phyloP scores from a whole-genome alignment of 2,888 invertebrate genomes.

The Euclidia mi region DNA sequence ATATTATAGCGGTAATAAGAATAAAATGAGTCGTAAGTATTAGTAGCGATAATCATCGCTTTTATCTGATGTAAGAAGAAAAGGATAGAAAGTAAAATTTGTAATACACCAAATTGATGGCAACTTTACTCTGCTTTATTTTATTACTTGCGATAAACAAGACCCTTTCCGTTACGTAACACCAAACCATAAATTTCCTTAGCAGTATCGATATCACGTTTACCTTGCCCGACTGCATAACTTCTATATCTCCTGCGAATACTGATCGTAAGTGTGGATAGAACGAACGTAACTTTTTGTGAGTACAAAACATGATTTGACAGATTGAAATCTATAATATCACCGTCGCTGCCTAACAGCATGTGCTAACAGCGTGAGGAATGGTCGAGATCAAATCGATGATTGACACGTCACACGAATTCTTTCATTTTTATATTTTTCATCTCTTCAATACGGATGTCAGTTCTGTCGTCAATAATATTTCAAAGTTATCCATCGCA shows the following conservation, averaged over 20 bases:
- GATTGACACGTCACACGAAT: constrained; percentile 45
- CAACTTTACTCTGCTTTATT: background rate
- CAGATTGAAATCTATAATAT: constrained; percentile 63
- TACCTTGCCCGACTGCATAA: constrained; percentile 32
- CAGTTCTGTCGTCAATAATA: background rate
- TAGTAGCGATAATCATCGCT: too few relatives aligned
- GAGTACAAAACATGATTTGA: constrained; percentile 57
- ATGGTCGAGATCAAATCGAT: constrained; percentile 51
- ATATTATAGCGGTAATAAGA: too few relatives aligned
- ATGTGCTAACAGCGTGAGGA: constrained; percentile 33
- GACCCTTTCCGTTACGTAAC: constrained; percentile 16
- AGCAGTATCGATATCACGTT: constrained; percentile 21
- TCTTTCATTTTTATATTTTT: constrained; percentile 39
- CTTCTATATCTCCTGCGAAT: constrained; percentile 51
- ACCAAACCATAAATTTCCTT: constrained; percentile 20
- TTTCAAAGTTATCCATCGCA: background rate
- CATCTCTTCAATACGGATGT: background rate
- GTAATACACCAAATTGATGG: background rate
- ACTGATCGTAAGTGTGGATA: constrained; percentile 41
- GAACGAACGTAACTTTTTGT: constrained; percentile 38
- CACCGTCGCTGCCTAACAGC: constrained; percentile 30
- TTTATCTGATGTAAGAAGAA: too few relatives aligned
- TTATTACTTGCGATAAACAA: constrained; percentile 14
- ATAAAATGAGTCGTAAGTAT: too few relatives aligned
- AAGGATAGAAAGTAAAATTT: background rate